Conservation (phyloP, 2,113 vertebrate species). For the Columbina picui region DNA sequence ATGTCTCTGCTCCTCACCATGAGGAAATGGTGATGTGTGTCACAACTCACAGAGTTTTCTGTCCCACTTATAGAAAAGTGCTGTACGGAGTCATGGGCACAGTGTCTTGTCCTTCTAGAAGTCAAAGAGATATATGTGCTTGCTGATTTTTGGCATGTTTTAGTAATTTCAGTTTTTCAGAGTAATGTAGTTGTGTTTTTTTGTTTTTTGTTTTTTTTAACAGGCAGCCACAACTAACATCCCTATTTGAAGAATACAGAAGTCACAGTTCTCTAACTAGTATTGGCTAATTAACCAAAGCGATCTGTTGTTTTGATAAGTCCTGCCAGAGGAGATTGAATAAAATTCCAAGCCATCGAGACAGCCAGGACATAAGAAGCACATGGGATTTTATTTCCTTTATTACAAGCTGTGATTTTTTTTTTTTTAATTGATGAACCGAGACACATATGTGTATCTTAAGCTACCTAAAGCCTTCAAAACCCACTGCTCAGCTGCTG, state of each 20-base stretch:
- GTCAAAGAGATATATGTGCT: background rate
- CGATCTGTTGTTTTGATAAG: constrained; percentile 21
- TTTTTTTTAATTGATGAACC: background rate
- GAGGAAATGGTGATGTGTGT: background rate
- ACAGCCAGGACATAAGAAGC: constrained; percentile 12
- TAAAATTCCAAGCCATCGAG: background rate
- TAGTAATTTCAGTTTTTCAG: background rate
- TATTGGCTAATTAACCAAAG: constrained; percentile 22
- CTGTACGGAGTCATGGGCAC: accelerated
- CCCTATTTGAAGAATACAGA: background rate
- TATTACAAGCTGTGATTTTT: background rate
- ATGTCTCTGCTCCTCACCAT: background rate
- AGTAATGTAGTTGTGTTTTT: background rate
- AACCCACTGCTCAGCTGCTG: constrained; percentile 45
- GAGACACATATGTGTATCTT: background rate
- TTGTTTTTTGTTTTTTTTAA: constrained; percentile 27
- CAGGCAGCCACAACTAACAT: background rate
- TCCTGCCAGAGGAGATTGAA: constrained; percentile 9
- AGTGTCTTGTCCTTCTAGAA: background rate
- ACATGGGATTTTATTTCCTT: constrained; percentile 11
- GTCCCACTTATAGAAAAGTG: background rate
- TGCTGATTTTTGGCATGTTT: background rate
- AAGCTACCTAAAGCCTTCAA: constrained; percentile 44
- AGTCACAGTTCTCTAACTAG: constrained; percentile 19
- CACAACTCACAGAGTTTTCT: accelerated